These are phyloP conservation scores for Silurus asotus DNA, from an alignment of 2,113 vertebrate species.

Conservation along the genomic window DNA sequence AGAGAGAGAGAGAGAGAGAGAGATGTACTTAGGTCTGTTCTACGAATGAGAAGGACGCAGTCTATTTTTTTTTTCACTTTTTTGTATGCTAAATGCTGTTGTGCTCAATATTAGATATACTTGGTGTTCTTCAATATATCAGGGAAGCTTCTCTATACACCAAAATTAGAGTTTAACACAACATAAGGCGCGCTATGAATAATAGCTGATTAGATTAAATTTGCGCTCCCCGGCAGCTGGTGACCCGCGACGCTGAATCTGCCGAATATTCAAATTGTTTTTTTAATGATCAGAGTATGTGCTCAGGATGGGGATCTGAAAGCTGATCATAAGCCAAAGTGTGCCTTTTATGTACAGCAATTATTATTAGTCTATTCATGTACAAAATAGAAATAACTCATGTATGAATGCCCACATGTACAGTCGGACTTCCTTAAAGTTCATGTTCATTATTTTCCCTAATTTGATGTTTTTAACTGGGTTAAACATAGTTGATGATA, in stretches of 20 bases:
- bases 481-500: neutral
- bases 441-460: neutral
- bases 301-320: neutral
- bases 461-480: neutral
- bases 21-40: too few species aligned
- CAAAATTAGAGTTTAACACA: neutral
- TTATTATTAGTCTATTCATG: neutral
- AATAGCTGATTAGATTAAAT: neutral
- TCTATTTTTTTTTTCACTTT: too few species aligned
- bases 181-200: constrained; percentile 7
- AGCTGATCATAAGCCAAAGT: neutral
- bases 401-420: neutral
- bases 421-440: neutral
- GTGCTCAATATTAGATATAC: neutral
- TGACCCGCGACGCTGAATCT: neutral
- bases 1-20: too few species aligned
- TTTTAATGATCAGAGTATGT: neutral
- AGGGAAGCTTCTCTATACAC: neutral
- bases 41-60: too few species aligned
- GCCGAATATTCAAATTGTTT: neutral
- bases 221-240: neutral
- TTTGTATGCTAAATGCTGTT: neutral
- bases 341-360: neutral
- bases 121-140: neutral
- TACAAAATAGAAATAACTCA: neutral